These are phyloP conservation scores for Dolichotis patagonum DNA, from an alignment of 2,113 vertebrate genomes.

Conservation along the genomic window DNA sequence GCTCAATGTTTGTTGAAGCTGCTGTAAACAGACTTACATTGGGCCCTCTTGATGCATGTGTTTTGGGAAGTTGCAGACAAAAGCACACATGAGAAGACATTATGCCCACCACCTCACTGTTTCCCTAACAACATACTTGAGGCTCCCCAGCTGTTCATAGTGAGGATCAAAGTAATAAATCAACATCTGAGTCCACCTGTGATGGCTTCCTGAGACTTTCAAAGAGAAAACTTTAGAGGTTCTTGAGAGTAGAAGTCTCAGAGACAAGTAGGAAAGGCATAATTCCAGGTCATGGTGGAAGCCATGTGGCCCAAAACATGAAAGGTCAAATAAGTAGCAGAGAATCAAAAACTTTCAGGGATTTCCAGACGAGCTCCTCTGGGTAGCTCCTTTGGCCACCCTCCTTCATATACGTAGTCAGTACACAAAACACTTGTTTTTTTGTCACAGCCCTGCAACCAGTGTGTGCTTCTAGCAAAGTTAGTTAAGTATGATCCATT, in stretches of 20 bases:
- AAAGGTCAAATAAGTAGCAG: neutral
- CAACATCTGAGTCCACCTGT: neutral
- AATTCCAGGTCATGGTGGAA: neutral
- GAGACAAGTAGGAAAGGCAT: neutral
- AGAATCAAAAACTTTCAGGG: neutral
- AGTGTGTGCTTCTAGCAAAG: neutral
- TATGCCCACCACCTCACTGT: neutral
- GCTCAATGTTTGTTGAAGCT: neutral
- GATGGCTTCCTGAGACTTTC: neutral
- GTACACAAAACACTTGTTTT: neutral
- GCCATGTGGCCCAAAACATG: neutral
- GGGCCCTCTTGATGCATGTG: neutral
- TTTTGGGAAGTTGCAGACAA: neutral
- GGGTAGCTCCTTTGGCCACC: neutral
- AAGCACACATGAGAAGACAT: neutral
- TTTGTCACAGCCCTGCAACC: neutral
- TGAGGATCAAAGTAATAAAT: neutral
- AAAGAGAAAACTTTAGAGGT: neutral
- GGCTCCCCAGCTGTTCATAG: neutral
- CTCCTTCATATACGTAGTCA: neutral
- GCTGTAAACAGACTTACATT: neutral
- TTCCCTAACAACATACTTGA: neutral
- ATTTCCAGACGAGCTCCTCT: neutral
- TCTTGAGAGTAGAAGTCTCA: neutral
- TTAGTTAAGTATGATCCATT: neutral